Conservation (phyloP, 2,113 vertebrate genomes). For the Lethenteron reissneri region DNA sequence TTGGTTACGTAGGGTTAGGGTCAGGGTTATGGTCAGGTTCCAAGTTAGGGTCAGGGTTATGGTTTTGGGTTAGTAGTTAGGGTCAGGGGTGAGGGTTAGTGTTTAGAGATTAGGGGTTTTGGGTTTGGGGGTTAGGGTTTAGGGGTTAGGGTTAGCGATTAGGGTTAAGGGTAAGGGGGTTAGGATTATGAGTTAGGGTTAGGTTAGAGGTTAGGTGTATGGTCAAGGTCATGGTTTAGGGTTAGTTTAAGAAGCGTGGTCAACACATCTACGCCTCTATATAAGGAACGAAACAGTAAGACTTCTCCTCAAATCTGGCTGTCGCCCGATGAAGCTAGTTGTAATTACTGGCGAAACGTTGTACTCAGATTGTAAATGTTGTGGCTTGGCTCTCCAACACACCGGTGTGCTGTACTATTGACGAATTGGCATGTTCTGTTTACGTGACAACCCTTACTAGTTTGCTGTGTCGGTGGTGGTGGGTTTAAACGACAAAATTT, state of each 20-base stretch:
- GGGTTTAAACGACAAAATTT: no score
- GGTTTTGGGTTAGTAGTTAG: background rate
- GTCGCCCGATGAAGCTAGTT: no score
- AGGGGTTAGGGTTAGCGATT: background rate
- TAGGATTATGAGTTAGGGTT: slow-evolving; percentile 6
- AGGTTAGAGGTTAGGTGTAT: slow-evolving; percentile 3
- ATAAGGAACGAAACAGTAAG: no score
- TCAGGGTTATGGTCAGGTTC: background rate
- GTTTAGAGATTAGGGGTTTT: background rate
- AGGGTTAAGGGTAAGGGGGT: slow-evolving; percentile 4
- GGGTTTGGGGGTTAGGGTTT: background rate
- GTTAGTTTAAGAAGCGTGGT: background rate
- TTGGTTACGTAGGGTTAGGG: background rate
- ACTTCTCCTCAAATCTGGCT: no score
- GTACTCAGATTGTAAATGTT: no score
- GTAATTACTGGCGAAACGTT: no score
- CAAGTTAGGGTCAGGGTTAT: slow-evolving; percentile 4
- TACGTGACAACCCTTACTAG: no score
- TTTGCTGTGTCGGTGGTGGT: no score
- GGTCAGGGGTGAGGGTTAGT: background rate
- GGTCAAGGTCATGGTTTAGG: background rate
- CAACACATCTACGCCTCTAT: no score
- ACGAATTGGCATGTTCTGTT: no score
- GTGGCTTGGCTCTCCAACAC: no score
- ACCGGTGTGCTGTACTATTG: no score